Base-by-base conservation (phyloP, 2,113 vertebrate species). In the Sardina pilchardus region DNA sequence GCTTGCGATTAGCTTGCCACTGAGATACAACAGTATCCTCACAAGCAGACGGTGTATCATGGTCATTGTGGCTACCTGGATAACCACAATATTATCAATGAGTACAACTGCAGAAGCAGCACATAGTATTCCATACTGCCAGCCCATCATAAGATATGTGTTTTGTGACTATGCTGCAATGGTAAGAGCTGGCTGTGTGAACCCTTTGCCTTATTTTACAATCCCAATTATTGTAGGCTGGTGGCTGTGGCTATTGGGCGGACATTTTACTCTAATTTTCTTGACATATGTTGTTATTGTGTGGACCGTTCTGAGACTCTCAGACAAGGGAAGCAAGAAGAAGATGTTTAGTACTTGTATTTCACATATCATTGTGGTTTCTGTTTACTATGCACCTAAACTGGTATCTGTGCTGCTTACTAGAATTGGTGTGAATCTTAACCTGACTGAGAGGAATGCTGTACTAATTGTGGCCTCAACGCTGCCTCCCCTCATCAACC, bases 1-100 rank as follows among this genome's bases (percentile, higher is more conserved):
- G 16, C n/a, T 91, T 81, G 88, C 90, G 3, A 89, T 91, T 5
- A 89, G 48, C 26, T 53, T 83, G 26, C 87, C 90, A 6, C 82
- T 88, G 47, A 81, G 83, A 8, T 91, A 91, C 78, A 24, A 63
- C 87, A 90, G 80, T 67, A 88, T 91, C 59, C 67, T 89, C n/a
- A 91, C 89, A 39, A 91, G 81, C 50, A 48, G 34, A 17, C 84
- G 84, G 3, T 59, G 67, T 5, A 8, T 83, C 39, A 0, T 12
- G 24, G 10, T 88, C 24, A 89, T 88, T 47, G 5, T 81, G 26
- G 6, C 81, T 7, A 43, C 82, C 2, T 91, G 89, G 87, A 1
- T 90, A 1, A 17, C 85, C 17, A 24, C 34, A 1, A n/a, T 86
- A 3, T 34, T 5, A 26, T 2, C 39, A 8, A 56, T 90, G 24